Evolutionary conservation across 2,113 vertebrate genomes (phyloP).

Genomic region (Cephalopterus ornatus): DNA sequence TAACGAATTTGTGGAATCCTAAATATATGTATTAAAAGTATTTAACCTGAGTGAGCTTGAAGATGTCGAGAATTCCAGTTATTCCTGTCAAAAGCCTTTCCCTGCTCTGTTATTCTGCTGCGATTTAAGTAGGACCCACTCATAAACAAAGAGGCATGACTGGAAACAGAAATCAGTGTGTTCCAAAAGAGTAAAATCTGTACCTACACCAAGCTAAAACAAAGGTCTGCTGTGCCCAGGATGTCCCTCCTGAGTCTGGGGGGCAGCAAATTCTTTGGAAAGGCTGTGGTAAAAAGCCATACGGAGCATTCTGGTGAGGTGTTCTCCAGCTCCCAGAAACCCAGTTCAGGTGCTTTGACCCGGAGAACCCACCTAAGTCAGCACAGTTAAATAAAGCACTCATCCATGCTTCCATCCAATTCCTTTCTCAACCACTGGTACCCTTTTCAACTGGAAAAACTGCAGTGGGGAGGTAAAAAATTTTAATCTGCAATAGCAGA

Average conservation of each 20-base stretch:
- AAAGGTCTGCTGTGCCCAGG: not conserved
- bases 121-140: not conserved
- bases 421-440: not conserved
- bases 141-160: not conserved
- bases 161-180: not conserved
- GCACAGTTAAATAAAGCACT: not conserved
- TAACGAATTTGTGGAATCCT: not conserved
- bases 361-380: not conserved
- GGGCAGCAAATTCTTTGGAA: not conserved
- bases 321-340: not conserved
- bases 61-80: not conserved
- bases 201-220: not conserved
- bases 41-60: not conserved
- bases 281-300: not conserved
- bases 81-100: not conserved
- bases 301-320: accelerated
- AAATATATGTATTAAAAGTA: not conserved
- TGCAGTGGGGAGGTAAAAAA: not conserved
- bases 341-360: not conserved
- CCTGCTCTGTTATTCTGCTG: not conserved
- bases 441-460: not conserved
- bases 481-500: not conserved
- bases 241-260: not conserved
- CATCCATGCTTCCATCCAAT: not conserved
- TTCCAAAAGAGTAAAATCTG: not conserved